Base-by-base conservation (phyloP, 1,140 invertebrate genomes). In the Rhopalosiphum padi region DNA sequence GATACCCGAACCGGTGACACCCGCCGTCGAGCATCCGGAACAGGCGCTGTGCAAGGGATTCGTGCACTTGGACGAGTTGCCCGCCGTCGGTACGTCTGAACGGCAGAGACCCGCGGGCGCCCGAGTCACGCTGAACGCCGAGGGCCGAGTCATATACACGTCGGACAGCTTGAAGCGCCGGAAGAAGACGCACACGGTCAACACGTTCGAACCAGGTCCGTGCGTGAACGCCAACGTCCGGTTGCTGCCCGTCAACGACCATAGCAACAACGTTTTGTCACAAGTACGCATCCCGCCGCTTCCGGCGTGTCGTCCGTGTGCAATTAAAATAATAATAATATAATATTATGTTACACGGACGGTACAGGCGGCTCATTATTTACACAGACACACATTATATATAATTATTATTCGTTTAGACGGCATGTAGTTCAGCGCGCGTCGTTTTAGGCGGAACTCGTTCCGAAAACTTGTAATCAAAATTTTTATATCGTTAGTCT, bases 131-230 rank as follows among this genome's bases (percentile, higher is more conserved):
- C 95, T 98, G 53, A 97, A 98, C 95, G 97, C 98, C 2, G 97
- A 98, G 94, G 98, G 98, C 30, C 98, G 98, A 96, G 97, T 98
- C 86, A 97, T 99, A 83, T 99, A 98, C 95, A 97, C 97, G 93
- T 98, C 98, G 2, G 98, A 98, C 94, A 98, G 98, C 95, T 95
- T 98, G 93, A 97, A 97, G 95, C 96, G 97, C 94, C 96, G 97
- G 95, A 97, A 98, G 96, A 97, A 97, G 90, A 96, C 97, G 23
- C 97, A 98, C 94, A 97, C 97, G 18, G 98, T 97, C 41, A 98
- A 97, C 95, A 97, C 97, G 82, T 97, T 96, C 94, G 97, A 97
- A 60, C 97, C 97, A 95, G 96, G 97, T 94, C 96, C 96, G n/a
- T 94, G 94, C 93, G 94, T 94, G n/a, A 89, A n/a, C 35, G 35